Base-by-base conservation (phyloP, 2,888 invertebrate species). In the Branchellion lobata region DNA sequence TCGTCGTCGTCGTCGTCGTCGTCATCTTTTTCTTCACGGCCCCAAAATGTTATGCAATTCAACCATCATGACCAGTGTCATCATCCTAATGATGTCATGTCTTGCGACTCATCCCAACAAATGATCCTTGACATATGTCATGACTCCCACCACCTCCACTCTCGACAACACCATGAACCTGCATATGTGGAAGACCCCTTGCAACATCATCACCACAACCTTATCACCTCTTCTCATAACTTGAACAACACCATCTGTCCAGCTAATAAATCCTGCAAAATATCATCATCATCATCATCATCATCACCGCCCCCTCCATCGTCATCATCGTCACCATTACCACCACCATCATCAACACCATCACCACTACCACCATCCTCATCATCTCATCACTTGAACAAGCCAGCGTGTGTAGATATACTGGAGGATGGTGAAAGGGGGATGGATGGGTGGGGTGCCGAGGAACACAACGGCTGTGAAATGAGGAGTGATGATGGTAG, bases 241-340 rank as follows among this genome's bases (percentile, higher is more conserved):
- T 40, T 40, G 40, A 40, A 40, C 40, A 40, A 40, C 40, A 5
- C 5, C 14, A 40, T 8, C 40, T 40, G 5, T 14, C 5, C 40
- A 40, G 14, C 40, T 14, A 14, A 40, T 8, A 5, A 5, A 57
- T 18, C 61, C 61, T 57, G 61, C 61, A 57, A n/a, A 57, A 3
- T n/a, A 57, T 24, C 61, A 57, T 24, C 61, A 57, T 57, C 61
- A 57, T n/a, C 24, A 57, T n/a, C 61, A n/a, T 57, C n/a, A 57
- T 24, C 24, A 57, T 14, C 47, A 47, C 18, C 18, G 11, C 18
- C 47, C 8, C 8, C 8, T 14, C 47, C 47, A 47, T 47, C 47
- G 18, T 47, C 47, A 47, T 47, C 47, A 47, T 47, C 47, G 18
- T 18, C 47, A 47, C 47, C 47, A 47, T 18, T 14, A 47, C 47